Evolutionary conservation across 2,888 invertebrate genomes (phyloP), one percentile per base, ranked within the genome.

Genomic region (Ophion ventricosus): DNA sequence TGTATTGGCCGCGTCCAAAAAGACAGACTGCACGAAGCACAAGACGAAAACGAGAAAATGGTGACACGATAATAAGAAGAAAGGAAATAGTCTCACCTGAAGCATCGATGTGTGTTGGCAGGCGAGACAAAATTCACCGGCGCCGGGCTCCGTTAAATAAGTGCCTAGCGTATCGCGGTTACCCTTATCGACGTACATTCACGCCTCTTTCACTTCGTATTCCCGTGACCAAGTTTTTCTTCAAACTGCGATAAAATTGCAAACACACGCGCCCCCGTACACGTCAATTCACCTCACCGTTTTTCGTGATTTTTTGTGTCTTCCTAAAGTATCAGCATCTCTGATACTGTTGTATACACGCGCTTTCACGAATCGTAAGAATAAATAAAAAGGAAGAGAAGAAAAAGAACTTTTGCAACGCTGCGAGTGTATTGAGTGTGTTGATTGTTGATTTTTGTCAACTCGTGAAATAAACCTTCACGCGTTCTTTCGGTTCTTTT

Each of bases 81-180:
- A 17, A 69, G 14, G 25, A 40, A 57, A 69, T 20, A 2, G 0
- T 26, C 91, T 90, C 72, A 92, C 92, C 91, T 92, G 92, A 90
- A 92, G 87, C 92, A 92, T 92, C 91, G 92, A 91, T 89, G 89
- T 90, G 88, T 90, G 88, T 84, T 87, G 89, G 74, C 90, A 89
- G 87, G 88, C 89, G 81, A 89, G 87, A 86, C 89, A 87, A 66
- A 90, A 86, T 76, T 88, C 88, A 82, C 85, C 87, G 86, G 83
- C 85, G 84, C 81, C 87, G 85, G 88, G 87, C 86, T 86, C 81
- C 84, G 88, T 82, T 82, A 87, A 88, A 86, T 87, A 87, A 87
- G 85, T 88, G 87, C 81, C 84, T 86, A 87, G 88, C 89, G 88
- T 88, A 86, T 86, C 83, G 77, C 85, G 88, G 72, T 86, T 82